Conservation (phyloP, 2,113 vertebrate species). For the Bufo gargarizans region DNA sequence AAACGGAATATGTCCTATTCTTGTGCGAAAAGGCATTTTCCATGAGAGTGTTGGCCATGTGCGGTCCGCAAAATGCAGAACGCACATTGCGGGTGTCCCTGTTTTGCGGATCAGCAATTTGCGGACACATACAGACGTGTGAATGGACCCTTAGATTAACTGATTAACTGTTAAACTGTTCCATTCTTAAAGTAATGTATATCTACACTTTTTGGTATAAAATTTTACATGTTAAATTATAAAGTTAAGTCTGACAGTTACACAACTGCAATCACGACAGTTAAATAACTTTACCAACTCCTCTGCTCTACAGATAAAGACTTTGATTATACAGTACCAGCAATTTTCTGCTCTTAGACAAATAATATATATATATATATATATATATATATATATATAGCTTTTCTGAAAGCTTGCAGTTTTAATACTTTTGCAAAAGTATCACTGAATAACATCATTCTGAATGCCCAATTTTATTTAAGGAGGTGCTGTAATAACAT, state of each 20-base stretch:
- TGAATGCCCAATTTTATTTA: neutral
- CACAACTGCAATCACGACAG: neutral
- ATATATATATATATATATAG: neutral
- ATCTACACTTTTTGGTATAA: neutral
- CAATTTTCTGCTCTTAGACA: constrained; percentile 24
- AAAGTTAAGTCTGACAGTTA: neutral
- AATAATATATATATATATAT: neutral
- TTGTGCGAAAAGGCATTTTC: no score
- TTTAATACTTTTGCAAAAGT: constrained; percentile 20
- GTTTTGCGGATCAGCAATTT: no score
- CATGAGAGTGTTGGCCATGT: no score
- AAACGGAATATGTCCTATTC: no score
- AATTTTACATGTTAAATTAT: neutral
- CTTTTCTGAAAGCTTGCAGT: neutral
- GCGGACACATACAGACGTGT: no score
- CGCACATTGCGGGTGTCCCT: no score
- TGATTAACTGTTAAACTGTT: neutral
- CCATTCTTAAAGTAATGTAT: neutral
- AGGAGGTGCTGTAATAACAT: neutral
- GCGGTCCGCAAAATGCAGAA: no score
- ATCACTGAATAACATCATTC: neutral
- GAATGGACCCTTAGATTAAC: neutral
- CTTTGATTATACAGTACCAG: constrained; percentile 11
- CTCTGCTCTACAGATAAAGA: constrained; percentile 10
- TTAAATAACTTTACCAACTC: constrained; percentile 3